Evolutionary conservation across 2,113 vertebrate genomes (phyloP).

Genomic region (Naja naja): DNA sequence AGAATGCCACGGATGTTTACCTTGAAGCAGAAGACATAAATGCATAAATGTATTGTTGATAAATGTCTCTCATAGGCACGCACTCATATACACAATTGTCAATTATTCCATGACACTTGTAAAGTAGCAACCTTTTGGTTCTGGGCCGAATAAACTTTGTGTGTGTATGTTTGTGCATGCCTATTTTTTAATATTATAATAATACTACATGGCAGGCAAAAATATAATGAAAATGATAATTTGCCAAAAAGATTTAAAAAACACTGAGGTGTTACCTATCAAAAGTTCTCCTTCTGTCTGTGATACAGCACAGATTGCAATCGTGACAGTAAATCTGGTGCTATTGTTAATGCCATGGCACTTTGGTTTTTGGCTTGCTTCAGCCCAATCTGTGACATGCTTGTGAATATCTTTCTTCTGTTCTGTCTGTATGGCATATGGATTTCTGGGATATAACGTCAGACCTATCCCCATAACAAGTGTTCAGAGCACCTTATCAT

Average conservation of each 20-base stretch:
- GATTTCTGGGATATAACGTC: constrained; percentile 88
- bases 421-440: constrained; percentile 92
- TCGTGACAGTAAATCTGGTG: constrained; percentile 91
- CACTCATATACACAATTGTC: background rate
- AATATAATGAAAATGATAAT: constrained; percentile 88
- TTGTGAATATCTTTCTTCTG: constrained; percentile 89
- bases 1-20: background rate
- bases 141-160: constrained; percentile 59
- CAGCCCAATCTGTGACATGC: constrained; percentile 90
- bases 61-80: background rate
- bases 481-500: constrained; percentile 88
- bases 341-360: constrained; percentile 89
- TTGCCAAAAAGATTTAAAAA: constrained; percentile 87
- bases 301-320: constrained; percentile 90
- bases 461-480: constrained; percentile 88
- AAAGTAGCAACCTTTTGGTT: constrained; percentile 66
- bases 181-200: constrained; percentile 71
- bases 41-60: background rate
- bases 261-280: constrained; percentile 87
- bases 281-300: constrained; percentile 89
- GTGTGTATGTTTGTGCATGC: constrained; percentile 12
- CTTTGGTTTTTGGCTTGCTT: constrained; percentile 87
- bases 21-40: no score
- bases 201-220: constrained; percentile 85
- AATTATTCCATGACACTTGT: constrained; percentile 36